Evolutionary conservation across 2,113 vertebrate species (phyloP).

Genomic region (Polypterus senegalus): DNA sequence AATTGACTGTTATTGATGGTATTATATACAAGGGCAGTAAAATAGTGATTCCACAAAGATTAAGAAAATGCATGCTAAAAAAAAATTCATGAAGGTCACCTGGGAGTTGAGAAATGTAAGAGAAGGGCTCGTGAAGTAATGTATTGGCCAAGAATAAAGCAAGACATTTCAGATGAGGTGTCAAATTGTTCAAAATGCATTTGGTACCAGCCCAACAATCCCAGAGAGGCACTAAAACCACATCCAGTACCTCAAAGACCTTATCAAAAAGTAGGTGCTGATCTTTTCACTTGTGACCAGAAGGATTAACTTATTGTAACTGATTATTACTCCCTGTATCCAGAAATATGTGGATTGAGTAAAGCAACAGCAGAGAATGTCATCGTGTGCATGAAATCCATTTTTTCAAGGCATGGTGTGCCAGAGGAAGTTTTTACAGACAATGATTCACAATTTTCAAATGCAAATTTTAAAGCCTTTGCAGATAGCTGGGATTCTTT

Average conservation of each 20-base stretch:
- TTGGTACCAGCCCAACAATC: background rate
- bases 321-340: too few species aligned
- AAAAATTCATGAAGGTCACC: conserved; percentile 5
- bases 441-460: too few species aligned
- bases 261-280: too few species aligned
- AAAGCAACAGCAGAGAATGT: too few species aligned
- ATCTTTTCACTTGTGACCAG: too few species aligned
- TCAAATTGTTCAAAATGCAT: background rate
- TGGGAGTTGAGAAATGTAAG: conserved; percentile 5
- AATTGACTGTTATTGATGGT: background rate
- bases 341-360: too few species aligned
- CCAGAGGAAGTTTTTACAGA: too few species aligned
- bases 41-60: conserved; percentile 5
- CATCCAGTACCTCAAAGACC: background rate
- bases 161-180: conserved; percentile 1
- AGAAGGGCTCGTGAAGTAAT: conserved; percentile 1
- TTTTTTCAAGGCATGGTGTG: too few species aligned
- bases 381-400: too few species aligned
- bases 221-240: conserved; percentile 1
- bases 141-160: conserved; percentile 3
- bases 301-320: too few species aligned
- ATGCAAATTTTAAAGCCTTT: too few species aligned
- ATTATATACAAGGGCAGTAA: conserved; percentile 8
- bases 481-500: too few species aligned
- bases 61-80: conserved; percentile 4